Base-by-base conservation (phyloP, 2,113 vertebrate species). In the Poecilia latipinna region DNA sequence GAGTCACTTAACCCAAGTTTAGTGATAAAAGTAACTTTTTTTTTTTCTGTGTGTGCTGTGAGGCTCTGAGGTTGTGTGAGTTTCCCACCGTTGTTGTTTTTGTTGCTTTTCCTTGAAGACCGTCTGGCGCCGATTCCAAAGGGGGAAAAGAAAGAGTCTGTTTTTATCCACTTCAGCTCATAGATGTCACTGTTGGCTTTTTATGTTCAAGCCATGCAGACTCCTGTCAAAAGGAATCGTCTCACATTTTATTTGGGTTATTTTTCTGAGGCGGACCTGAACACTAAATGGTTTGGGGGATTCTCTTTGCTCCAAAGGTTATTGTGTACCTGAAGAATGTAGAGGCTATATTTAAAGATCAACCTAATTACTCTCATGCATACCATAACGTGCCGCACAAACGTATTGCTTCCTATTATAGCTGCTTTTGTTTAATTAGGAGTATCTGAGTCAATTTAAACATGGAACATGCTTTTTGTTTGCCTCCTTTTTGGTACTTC, bases 141-240 rank as follows among this genome's bases (percentile, higher is more conserved):
- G 68, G 70, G 82, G 1, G 6, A 24, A 51, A 63, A 82, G 3
- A 42, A 70, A 69, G 29, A 72, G 68, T 61, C 24, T 37, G 74
- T 75, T 82, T 68, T 79, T 70, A 29, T 63, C 64, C 13, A 15
- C 48, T 42, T 64, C 39, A 66, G 24, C 68, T 62, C 68, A 67
- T 64, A 82, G 79, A 79, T 85, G 82, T 63, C 77, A 61, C 22
- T 79, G 71, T 74, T 71, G 35, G 35, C 57, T 68, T 42, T 68
- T 78, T n/a, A 60, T 61, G 37, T 77, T 82, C n/a, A 4, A 78
- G 75, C 12, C 63, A 32, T 77, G 54, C 65, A 37, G 51, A 3
- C 68, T 65, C 0, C 48, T 80, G 70, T 75, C 48, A 44, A 35
- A 81, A 8, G 42, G 65, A 31, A 70, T 26, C 24, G 37, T 54